Evolutionary conservation across 2,888 invertebrate genomes (phyloP).

Genomic region (Eupithecia pulchellata): DNA sequence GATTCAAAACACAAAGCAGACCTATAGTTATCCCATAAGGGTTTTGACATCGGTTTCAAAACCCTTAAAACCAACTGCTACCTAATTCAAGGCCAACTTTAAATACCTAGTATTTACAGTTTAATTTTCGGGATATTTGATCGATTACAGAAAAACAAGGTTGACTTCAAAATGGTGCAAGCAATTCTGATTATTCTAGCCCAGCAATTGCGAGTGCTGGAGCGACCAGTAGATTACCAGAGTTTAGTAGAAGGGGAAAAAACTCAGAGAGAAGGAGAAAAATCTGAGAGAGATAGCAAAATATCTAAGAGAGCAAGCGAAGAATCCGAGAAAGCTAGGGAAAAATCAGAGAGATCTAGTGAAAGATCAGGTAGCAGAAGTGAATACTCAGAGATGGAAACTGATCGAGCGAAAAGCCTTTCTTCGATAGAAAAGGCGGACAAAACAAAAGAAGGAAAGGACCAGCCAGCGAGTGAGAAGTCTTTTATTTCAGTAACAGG

Average conservation of each 20-base stretch:
- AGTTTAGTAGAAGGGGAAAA: slow-evolving; percentile 34
- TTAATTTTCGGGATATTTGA: neutral
- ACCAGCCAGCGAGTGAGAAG: neutral
- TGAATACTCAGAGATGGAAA: no score
- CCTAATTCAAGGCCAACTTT: no score
- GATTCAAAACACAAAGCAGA: no score
- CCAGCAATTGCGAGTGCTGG: slow-evolving; percentile 67
- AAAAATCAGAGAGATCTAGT: neutral
- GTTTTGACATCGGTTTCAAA: no score
- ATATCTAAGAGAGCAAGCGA: slow-evolving; percentile 21
- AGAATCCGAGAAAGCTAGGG: neutral
- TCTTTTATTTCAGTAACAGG: slow-evolving; percentile 51
- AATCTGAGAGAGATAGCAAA: slow-evolving; percentile 19
- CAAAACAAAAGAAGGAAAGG: slow-evolving; percentile 24
- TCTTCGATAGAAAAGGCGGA: slow-evolving; percentile 18
- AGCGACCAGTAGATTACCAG: slow-evolving; percentile 66
- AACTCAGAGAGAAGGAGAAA: slow-evolving; percentile 25
- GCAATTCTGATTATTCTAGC: slow-evolving; percentile 69
- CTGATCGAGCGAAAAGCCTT: no score
- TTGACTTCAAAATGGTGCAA: slow-evolving; percentile 70
- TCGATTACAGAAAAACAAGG: slow-evolving; percentile 57
- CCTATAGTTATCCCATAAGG: no score
- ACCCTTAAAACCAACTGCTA: no score
- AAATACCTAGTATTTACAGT: no score
- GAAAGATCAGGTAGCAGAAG: no score